A percentile compares a stretch with the other conserved stretches of the same genome.
Evolutionary conservation across 2,113 vertebrate species (phyloP).

Genomic region (Platysteira castanea): DNA sequence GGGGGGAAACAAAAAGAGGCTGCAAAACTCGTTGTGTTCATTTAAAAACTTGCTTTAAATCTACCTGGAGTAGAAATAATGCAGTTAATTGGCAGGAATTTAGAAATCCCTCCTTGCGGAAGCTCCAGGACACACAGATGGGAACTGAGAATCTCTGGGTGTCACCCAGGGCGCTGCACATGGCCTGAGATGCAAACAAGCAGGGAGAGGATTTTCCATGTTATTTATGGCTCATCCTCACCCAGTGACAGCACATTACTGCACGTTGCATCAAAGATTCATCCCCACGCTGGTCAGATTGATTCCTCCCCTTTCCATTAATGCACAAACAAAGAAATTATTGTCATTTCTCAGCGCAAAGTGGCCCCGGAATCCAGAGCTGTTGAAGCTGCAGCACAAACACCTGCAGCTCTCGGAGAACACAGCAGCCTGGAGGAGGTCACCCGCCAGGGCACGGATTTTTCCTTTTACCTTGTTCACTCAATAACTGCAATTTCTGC

Average conservation of each 20-base stretch:
- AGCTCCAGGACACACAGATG: not conserved
- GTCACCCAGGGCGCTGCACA: not conserved
- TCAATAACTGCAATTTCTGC: conserved; percentile 18
- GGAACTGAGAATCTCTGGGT: not conserved
- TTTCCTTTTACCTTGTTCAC: not conserved
- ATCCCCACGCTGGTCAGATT: not conserved
- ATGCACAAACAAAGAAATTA: not conserved
- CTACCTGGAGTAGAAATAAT: not conserved
- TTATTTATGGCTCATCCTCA: not conserved
- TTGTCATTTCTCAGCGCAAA: not conserved
- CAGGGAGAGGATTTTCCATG: not conserved
- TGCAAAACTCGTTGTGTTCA: not conserved
- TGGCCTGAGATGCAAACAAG: not conserved
- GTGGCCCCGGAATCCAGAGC: not conserved
- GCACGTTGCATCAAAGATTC: not conserved
- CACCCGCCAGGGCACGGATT: not conserved
- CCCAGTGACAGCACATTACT: not conserved
- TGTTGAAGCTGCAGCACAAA: not conserved
- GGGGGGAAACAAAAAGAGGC: not conserved
- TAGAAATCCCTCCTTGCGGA: not conserved
- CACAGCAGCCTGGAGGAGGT: not conserved
- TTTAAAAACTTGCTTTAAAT: conserved; percentile 5
- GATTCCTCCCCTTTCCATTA: not conserved
- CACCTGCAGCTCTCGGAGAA: not conserved
- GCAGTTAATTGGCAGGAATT: conserved; percentile 28